A percentile compares a stretch with the other conserved stretches of the same genome.
phyloP scores from a whole-genome alignment of 1,140 invertebrate species.

The Diorhabda carinulata region DNA sequence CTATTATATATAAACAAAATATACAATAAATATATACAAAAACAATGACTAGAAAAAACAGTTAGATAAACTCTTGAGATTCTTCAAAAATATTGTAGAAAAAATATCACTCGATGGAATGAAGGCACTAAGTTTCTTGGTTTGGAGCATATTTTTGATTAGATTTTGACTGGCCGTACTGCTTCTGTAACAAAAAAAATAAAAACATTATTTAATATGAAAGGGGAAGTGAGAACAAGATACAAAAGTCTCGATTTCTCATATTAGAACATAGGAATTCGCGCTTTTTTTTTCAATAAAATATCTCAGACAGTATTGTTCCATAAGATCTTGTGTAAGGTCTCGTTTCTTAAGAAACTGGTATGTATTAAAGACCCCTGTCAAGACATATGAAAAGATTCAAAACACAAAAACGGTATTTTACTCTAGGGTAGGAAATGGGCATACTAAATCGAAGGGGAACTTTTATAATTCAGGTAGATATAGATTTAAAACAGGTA shows the following conservation, averaged over 20 bases:
- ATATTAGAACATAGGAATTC: conserved; percentile 6
- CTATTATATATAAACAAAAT: conserved; percentile 36
- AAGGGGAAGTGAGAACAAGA: too few relatives aligned
- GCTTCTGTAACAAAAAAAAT: conserved; percentile 41
- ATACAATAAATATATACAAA: conserved; percentile 37
- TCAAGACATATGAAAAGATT: conserved; percentile 34
- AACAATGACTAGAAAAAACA: conserved; percentile 46
- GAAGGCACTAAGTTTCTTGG: conserved; percentile 38
- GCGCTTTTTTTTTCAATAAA: conserved; percentile 31
- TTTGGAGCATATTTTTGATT: conserved; percentile 23
- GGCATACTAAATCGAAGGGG: conserved; percentile 17
- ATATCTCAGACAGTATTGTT: conserved; percentile 41
- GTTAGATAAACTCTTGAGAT: conserved; percentile 34
- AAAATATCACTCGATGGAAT: conserved; percentile 42
- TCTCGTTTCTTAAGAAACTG: conserved; percentile 30
- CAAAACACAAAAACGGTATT: conserved; percentile 33
- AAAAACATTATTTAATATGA: conserved; percentile 4
- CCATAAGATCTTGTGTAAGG: conserved; percentile 16
- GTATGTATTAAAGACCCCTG: conserved; percentile 34
- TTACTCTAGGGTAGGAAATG: conserved; percentile 30
- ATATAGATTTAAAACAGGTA: conserved; percentile 29
- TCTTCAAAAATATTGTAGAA: conserved; percentile 32
- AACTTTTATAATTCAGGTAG: conserved; percentile 32
- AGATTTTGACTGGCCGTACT: conserved; percentile 34
- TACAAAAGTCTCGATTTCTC: too few relatives aligned